phyloP scores from a whole-genome alignment of 2,797 vertebrate species.

The Pempheris klunzingeri region DNA sequence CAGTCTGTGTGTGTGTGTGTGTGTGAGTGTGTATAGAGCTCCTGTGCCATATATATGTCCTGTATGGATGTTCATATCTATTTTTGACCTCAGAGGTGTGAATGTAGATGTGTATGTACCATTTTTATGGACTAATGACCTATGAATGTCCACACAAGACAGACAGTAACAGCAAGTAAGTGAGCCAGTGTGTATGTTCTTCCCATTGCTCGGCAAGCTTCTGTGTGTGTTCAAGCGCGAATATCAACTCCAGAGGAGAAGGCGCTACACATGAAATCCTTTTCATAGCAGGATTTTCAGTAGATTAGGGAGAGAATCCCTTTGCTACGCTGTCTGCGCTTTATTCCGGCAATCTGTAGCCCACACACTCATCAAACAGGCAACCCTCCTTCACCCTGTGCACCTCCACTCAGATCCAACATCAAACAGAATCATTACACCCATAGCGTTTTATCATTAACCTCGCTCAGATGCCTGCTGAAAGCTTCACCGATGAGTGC shows the following conservation, averaged over 20 bases:
- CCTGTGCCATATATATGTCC: slow-evolving; percentile 9
- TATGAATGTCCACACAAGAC: slow-evolving; percentile 23
- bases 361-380: slow-evolving; percentile 65
- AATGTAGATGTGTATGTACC: not conserved
- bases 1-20: slow-evolving; percentile 52
- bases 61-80: slow-evolving; percentile 18
- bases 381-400: slow-evolving; percentile 45
- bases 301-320: slow-evolving; percentile 65
- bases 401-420: slow-evolving; percentile 63
- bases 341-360: slow-evolving; percentile 35
- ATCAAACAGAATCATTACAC: slow-evolving; percentile 68
- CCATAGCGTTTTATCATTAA: slow-evolving; percentile 58
- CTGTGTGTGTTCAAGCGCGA: slow-evolving; percentile 31
- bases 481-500: slow-evolving; percentile 37
- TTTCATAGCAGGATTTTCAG: slow-evolving; percentile 57
- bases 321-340: slow-evolving; percentile 24
- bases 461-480: slow-evolving; percentile 52
- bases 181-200: slow-evolving; percentile 4
- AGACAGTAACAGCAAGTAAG: not conserved
- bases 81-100: slow-evolving; percentile 11
- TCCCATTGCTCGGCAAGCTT: slow-evolving; percentile 8
- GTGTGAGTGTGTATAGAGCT: not conserved
- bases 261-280: slow-evolving; percentile 51
- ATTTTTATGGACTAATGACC: slow-evolving; percentile 32
- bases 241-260: slow-evolving; percentile 61